Base-by-base conservation (phyloP, 2,888 invertebrate species). In the Tuberolachnus salignus region DNA sequence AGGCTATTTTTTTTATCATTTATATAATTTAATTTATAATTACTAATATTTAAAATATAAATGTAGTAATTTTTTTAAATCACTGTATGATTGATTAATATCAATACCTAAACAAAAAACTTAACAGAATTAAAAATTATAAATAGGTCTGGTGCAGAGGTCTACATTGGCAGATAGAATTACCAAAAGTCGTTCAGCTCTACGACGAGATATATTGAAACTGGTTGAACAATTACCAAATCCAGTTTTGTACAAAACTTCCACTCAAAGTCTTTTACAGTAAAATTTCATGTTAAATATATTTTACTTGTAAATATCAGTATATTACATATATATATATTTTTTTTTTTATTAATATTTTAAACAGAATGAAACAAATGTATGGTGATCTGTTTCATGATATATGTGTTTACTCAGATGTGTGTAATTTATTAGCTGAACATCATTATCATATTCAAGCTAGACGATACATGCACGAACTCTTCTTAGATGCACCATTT, bases 351-450 rank as follows among this genome's bases (percentile, higher is more conserved):
- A 14, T 46, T 34, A 3, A 26, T 55, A 57, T 70, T 66, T 49
- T 59, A 51, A 66, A 44, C 64, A 86, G 86, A 81, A 84, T 89
- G 82, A 88, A 88, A 83, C 88, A 89, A 84, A 86, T 87, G 82
- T 87, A 87, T 83, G 86, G 88, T 1, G 84, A 85, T 81, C 85
- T 87, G 66, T 89, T 90, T 84, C 87, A 94, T 86, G 94, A 95
- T 84, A 88, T 94, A 81, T 98, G 98, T 86, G 89, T 97, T 21
- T 98, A 95, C 87, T 96, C 95, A 0, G 97, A 98, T 86, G 92
- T 96, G 16, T 92, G 94, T 85, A 90, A 90, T 81, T 88, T 94
- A 80, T 87, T 97, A 80, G 90, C 93, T 0, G 89, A 90, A 74
- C 92, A 92, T 85, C 91, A 92, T 61, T 96, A 94, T 86, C 90